Percentiles rank a stretch among this genome's conserved stretches.
Evolutionary conservation across 2,888 invertebrate species (phyloP).

Genomic region (Mycogona germanica): DNA sequence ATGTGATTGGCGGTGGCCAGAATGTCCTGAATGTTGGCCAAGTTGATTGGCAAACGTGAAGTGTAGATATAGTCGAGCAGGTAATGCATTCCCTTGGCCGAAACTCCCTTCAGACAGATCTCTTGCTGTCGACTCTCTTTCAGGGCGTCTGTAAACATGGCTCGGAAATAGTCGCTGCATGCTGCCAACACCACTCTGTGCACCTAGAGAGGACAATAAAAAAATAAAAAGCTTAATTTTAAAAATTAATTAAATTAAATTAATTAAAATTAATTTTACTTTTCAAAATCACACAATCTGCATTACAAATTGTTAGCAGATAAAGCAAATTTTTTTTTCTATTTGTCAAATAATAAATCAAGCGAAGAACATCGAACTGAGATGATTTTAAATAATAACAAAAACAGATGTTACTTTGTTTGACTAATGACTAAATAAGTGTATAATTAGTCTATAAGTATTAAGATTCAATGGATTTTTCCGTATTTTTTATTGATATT

Average conservation of each 20-base stretch:
- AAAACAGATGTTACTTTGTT: too few species aligned
- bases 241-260: neutral
- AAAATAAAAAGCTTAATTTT: neutral
- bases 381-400: too few species aligned
- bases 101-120: conserved; percentile 51
- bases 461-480: too few species aligned
- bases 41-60: conserved; percentile 46
- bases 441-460: too few species aligned
- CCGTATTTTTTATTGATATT: too few species aligned
- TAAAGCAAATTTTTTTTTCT: too few species aligned
- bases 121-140: conserved; percentile 50
- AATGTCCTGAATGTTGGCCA: conserved; percentile 52
- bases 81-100: conserved; percentile 48
- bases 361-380: too few species aligned
- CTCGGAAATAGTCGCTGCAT: conserved; percentile 59
- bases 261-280: neutral
- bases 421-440: too few species aligned
- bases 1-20: conserved; percentile 55
- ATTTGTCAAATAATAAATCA: too few species aligned
- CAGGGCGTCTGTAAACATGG: conserved; percentile 61
- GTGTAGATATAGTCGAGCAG: conserved; percentile 58
- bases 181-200: conserved; percentile 57
- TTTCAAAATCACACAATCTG: neutral
- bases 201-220: conserved; percentile 37
- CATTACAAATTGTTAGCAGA: too few species aligned